These are phyloP conservation scores for Falco rusticolus DNA, from an alignment of 2,797 vertebrate genomes.

Conservation along the genomic window DNA sequence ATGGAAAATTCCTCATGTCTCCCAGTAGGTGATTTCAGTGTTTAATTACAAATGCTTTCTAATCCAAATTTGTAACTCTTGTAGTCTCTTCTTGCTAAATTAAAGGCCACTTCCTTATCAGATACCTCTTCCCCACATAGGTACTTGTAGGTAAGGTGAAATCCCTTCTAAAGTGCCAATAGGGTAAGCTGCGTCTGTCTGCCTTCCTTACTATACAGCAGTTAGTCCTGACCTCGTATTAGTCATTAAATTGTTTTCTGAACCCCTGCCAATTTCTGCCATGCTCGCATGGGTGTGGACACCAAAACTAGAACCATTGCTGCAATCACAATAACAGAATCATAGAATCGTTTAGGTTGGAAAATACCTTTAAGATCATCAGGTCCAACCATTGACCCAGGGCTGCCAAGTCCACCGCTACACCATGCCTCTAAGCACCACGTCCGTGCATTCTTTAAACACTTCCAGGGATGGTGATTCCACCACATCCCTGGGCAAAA, in stretches of 20 bases:
- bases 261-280: background rate
- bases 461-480: too few species aligned
- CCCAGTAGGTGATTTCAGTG: background rate
- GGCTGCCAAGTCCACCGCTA: too few species aligned
- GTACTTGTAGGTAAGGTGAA: background rate
- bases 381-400: too few species aligned
- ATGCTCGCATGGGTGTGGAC: background rate
- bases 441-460: too few species aligned
- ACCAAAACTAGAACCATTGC: background rate
- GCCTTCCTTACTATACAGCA: background rate
- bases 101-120: background rate
- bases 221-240: background rate
- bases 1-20: background rate
- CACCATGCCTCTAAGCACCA: too few species aligned
- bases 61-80: background rate
- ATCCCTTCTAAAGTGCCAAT: background rate
- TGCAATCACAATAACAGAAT: background rate
- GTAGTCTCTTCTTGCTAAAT: background rate
- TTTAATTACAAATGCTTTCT: slow-evolving; percentile 1
- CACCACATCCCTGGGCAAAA: too few species aligned
- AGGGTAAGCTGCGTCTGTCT: background rate
- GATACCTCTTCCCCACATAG: background rate
- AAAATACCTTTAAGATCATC: too few species aligned
- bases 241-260: background rate
- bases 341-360: too few species aligned